Conservation (phyloP, 2,888 invertebrate genomes). For the Dysmachus trigonus region DNA sequence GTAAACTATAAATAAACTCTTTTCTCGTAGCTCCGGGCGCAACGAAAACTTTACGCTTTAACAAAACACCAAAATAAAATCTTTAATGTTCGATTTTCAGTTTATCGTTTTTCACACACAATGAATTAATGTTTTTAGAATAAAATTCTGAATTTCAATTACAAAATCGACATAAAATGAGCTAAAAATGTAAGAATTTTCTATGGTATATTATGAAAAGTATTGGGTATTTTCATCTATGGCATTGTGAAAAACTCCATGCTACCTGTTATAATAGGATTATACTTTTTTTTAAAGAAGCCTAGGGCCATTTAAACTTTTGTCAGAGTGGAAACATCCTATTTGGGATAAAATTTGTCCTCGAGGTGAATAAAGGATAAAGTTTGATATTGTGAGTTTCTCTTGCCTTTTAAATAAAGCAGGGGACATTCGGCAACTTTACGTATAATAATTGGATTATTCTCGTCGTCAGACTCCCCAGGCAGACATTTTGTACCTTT, state of each 20-base stretch:
- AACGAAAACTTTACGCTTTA: too few relatives aligned
- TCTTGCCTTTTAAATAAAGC: background rate
- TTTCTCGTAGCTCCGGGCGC: too few relatives aligned
- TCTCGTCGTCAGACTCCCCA: background rate
- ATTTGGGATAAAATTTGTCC: background rate
- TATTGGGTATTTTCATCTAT: background rate
- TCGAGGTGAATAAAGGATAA: background rate
- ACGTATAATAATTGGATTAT: background rate
- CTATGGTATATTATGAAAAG: too few relatives aligned
- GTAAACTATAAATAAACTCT: too few relatives aligned
- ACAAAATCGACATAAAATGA: too few relatives aligned
- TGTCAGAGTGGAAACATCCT: background rate
- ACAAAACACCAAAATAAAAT: too few relatives aligned
- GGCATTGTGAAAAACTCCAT: background rate
- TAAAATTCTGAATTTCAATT: too few relatives aligned
- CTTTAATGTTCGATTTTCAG: too few relatives aligned
- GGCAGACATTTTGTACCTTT: background rate
- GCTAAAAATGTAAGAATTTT: too few relatives aligned
- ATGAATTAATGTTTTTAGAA: too few relatives aligned
- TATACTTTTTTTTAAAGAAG: background rate
- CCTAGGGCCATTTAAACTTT: background rate
- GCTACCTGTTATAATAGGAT: background rate
- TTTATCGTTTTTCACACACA: too few relatives aligned
- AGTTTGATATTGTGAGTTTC: background rate
- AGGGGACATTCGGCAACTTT: background rate